Evolutionary conservation across 2,797 vertebrate genomes (phyloP).

Genomic region (Amblyopsis hoosieri): DNA sequence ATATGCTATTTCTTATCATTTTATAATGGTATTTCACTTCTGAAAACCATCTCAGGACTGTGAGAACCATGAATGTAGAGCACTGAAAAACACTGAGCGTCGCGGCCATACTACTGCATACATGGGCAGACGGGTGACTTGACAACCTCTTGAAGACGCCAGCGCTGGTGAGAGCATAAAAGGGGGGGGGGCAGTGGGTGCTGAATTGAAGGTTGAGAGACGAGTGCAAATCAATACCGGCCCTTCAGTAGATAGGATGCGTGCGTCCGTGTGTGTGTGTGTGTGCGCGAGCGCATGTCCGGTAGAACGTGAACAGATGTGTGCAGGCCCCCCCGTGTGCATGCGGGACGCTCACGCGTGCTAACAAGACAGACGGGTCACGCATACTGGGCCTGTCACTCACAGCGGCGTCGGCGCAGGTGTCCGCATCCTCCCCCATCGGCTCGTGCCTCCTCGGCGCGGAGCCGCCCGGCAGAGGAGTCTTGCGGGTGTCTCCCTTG

Average conservation of each 20-base stretch:
- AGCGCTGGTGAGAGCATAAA: slow-evolving; percentile 27
- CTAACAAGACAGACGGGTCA: no score
- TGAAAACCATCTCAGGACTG: no score
- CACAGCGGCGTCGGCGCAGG: slow-evolving; percentile 80
- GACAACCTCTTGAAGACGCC: slow-evolving; percentile 26
- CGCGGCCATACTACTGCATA: slow-evolving; percentile 8
- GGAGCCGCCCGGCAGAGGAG: slow-evolving; percentile 72
- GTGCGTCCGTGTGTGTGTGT: slow-evolving; percentile 36
- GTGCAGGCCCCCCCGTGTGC: no score
- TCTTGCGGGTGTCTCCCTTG: slow-evolving; percentile 81
- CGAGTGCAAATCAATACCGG: slow-evolving; percentile 57
- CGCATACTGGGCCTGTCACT: slow-evolving; percentile 54
- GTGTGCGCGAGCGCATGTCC: slow-evolving; percentile 18
- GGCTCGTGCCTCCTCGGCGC: slow-evolving; percentile 81
- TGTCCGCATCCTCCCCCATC: slow-evolving; percentile 81
- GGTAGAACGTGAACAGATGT: slow-evolving; percentile 12
- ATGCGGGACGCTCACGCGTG: no score
- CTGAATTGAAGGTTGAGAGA: slow-evolving; percentile 50
- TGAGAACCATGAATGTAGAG: slow-evolving; percentile 19
- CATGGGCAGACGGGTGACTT: slow-evolving; percentile 15
- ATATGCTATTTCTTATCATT: no score
- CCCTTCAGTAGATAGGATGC: slow-evolving; percentile 43
- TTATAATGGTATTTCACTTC: no score
- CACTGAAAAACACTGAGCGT: neutral
- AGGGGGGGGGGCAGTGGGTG: slow-evolving; percentile 27